phyloP scores from a whole-genome alignment of 2,888 invertebrate genomes.

The Xanthorhoe designata region DNA sequence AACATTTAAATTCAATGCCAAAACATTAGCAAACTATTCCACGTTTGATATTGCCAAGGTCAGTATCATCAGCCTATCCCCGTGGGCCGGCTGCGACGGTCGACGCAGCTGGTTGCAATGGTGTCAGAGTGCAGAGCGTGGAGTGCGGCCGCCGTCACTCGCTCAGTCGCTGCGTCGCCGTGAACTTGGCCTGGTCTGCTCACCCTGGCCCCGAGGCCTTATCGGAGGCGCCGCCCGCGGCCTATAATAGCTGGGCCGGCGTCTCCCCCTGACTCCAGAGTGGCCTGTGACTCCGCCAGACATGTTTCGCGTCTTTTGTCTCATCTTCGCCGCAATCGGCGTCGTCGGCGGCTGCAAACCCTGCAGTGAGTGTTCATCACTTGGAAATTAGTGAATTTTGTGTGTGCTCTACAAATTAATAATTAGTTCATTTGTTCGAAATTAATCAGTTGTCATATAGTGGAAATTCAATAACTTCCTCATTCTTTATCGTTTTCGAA shows the following conservation, averaged over 20 bases:
- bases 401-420: conserved; percentile 25
- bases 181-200: conserved; percentile 81
- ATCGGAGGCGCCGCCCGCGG: conserved; percentile 82
- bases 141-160: conserved; percentile 59
- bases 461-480: conserved; percentile 33
- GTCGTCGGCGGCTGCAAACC: conserved; percentile 73
- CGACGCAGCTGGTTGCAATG: conserved; percentile 29
- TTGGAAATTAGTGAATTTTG: conserved; percentile 27
- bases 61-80: conserved; percentile 61
- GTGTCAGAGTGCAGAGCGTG: conserved; percentile 41
- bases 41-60: conserved; percentile 59
- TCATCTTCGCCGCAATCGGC: conserved; percentile 67
- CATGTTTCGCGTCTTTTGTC: conserved; percentile 78
- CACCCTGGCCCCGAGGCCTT: conserved; percentile 81
- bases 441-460: conserved; percentile 8
- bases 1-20: conserved; percentile 25
- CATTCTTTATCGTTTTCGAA: conserved; percentile 32
- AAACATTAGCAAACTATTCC: conserved; percentile 43
- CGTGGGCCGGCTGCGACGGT: conserved; percentile 26
- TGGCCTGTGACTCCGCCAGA: conserved; percentile 75
- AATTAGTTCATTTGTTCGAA: conserved; percentile 7
- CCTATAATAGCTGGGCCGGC: conserved; percentile 84
- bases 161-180: conserved; percentile 77
- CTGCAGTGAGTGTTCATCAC: conserved; percentile 75
- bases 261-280: conserved; percentile 80